Base-by-base conservation (phyloP, 2,797 vertebrate genomes). In the Acanthopagrus latus region DNA sequence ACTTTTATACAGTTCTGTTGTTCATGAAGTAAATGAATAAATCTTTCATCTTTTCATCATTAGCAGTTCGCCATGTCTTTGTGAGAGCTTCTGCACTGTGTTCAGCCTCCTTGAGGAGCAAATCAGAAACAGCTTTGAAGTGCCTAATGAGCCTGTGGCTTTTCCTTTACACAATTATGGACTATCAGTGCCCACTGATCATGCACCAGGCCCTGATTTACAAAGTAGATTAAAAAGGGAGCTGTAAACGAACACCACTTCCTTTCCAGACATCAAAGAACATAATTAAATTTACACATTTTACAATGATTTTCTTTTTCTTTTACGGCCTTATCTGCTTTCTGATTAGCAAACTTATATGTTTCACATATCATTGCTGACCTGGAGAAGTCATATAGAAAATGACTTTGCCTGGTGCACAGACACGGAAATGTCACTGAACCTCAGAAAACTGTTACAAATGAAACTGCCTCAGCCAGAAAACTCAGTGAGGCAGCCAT, bases 151-250 rank as follows among this genome's bases (percentile, higher is more conserved):
- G 47, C 18, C 17, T 79, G 64, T 80, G 76, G 58, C 16, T 68
- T 85, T 86, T 83, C 47, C 78, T 82, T 86, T 18, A 82, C 72
- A 64, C 21, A 85, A 86, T 89, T 85, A 87, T 63, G 11, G 56
- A 25, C 38, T 41, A 47, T 65, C 46, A 64, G 51, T 44, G 44
- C 10, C 21, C 18, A 29, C 56, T 64, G 55, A 72, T 74, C 78
- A 27, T 55, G 29, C 18, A 43, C 44, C 66, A 84, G 81, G 58
- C 56, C 64, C 16, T 44, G 55, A 29, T 56, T 48, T 47, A 38
- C 41, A 41, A 52, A 4, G 41, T 13, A 46, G 72, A 83, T 82
- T 52, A 71, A 60, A 75, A 52, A 2, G 60, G 50, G 57, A 14
- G 55, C 48, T 70, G 56, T 7, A 48, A 27, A 56, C 2, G 12